Conservation (phyloP, 2,888 invertebrate genomes). For the Agriotes lineatus region DNA sequence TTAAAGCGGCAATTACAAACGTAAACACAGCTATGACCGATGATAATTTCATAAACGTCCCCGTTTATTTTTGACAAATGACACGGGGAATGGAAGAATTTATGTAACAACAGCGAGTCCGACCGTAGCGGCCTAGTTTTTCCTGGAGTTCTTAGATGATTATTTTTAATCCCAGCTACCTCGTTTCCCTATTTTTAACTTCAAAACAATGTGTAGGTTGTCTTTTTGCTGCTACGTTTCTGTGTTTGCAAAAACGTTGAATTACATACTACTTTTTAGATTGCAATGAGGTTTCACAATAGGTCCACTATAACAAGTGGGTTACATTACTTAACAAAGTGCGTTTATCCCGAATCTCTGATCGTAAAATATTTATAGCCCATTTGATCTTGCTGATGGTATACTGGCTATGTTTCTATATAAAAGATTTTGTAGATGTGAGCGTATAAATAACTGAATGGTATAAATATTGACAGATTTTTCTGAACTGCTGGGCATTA, state of each 20-base stretch:
- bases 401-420: no score
- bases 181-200: conserved; percentile 25
- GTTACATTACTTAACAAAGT: no score
- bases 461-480: no score
- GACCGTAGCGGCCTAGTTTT: conserved; percentile 23
- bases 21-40: conserved; percentile 19
- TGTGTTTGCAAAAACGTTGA: not conserved
- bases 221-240: not conserved
- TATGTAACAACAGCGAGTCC: conserved; percentile 16
- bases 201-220: conserved; percentile 20
- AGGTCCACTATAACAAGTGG: no score
- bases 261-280: not conserved
- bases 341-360: not conserved
- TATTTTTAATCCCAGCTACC: conserved; percentile 29
- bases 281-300: no score
- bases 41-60: conserved; percentile 21
- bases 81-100: conserved; percentile 15
- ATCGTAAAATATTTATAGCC: not conserved
- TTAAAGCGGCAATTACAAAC: conserved; percentile 30
- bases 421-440: no score
- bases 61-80: conserved; percentile 29
- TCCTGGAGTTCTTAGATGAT: conserved; percentile 27
- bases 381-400: no score
- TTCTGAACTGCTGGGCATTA: no score
- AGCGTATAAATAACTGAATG: no score